phyloP scores from a whole-genome alignment of 37 sponge, comb jelly and placozoan species.

The Dysidea cf. avara region DNA sequence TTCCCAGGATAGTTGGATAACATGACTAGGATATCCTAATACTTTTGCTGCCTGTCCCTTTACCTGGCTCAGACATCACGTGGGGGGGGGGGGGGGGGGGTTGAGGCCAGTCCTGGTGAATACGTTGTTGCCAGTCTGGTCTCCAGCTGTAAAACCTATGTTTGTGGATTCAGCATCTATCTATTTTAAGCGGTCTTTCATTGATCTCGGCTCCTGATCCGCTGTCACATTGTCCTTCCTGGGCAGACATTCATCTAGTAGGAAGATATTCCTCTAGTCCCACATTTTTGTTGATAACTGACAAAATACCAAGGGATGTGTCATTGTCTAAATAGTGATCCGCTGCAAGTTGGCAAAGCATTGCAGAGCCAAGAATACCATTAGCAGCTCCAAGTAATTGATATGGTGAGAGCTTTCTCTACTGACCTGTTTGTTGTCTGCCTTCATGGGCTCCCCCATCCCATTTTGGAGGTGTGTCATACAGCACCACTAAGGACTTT shows the following conservation, averaged over 20 bases:
- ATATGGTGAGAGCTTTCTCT: no score
- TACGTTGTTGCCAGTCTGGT: no score
- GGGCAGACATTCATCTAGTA: no score
- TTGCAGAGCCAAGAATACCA: conserved; percentile 11
- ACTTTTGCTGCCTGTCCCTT: not conserved
- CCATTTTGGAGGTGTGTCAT: no score
- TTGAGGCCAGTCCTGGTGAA: not conserved
- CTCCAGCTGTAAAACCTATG: conserved; percentile 25
- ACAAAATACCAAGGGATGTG: not conserved
- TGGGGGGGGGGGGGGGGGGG: no score
- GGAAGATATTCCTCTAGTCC: no score
- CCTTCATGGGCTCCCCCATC: no score
- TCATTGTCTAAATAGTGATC: not conserved
- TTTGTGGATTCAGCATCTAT: conserved; percentile 8
- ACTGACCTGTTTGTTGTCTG: no score
- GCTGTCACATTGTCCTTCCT: conserved; percentile 10
- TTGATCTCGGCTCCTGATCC: conserved; percentile 20
- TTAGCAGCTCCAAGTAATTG: no score
- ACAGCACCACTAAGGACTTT: no score
- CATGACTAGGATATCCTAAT: not conserved
- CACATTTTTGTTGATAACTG: not conserved
- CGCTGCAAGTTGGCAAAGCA: conserved; percentile 5
- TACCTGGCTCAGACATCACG: conserved; percentile 26
- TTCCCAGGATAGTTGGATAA: conserved; percentile 2
- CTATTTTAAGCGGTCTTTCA: not conserved